These are phyloP conservation scores for Cuniculus paca DNA, from an alignment of 2,797 vertebrate species.

Conservation along the genomic window DNA sequence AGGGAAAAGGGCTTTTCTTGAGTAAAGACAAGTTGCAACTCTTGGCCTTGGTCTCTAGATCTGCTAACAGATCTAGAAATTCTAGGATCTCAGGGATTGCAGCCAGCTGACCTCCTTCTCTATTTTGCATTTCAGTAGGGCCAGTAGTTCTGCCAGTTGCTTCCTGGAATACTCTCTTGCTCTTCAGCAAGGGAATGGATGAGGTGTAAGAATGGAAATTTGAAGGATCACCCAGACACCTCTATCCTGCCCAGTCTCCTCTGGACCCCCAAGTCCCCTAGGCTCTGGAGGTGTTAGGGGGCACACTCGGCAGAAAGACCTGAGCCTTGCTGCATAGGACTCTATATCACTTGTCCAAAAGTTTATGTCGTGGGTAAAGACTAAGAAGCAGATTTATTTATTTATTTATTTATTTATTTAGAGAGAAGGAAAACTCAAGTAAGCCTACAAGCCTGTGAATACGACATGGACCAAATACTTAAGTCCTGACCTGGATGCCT, in stretches of 20 bases:
- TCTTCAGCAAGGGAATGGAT: neutral
- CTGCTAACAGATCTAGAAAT: neutral
- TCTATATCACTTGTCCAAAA: neutral
- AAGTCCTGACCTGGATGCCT: no score
- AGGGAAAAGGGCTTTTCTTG: neutral
- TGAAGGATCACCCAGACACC: neutral
- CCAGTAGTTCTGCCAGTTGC: neutral
- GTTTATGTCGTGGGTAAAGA: neutral
- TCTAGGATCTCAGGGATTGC: neutral
- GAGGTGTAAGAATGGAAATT: neutral
- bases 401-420: neutral
- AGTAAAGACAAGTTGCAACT: no score
- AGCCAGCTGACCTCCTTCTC: neutral
- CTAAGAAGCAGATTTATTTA: neutral
- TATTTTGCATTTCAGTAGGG: neutral
- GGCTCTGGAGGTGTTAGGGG: neutral
- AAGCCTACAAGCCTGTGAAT: neutral
- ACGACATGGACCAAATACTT: neutral
- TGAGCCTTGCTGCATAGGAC: neutral
- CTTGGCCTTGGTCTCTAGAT: fast-evolving
- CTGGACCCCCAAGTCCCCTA: neutral
- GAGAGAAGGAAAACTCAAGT: neutral
- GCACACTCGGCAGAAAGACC: no score
- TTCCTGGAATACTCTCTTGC: neutral
- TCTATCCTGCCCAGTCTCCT: neutral